These are phyloP conservation scores for Lasius fuliginosus DNA, from an alignment of 2,888 invertebrate genomes.

Conservation along the genomic window DNA sequence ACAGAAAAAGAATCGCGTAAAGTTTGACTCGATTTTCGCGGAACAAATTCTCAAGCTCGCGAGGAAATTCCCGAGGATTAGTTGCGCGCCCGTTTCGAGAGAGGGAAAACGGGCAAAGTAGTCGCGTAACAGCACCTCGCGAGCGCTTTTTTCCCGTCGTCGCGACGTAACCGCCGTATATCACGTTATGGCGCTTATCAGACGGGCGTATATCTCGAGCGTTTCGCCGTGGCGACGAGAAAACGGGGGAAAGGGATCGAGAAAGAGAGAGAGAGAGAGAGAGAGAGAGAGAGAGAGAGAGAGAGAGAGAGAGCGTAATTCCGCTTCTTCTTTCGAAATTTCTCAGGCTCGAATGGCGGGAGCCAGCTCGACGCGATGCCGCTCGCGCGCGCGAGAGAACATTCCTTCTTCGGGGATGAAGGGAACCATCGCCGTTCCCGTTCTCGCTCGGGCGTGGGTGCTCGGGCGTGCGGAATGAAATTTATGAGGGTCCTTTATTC, in stretches of 20 bases:
- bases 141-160: constrained; percentile 53
- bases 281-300: neutral
- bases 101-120: constrained; percentile 14
- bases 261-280: neutral
- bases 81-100: constrained; percentile 15
- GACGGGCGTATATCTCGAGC: constrained; percentile 55
- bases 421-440: constrained; percentile 59
- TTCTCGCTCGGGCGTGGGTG: constrained; percentile 64
- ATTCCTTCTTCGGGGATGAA: constrained; percentile 73
- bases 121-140: constrained; percentile 55
- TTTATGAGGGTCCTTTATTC: constrained; percentile 84
- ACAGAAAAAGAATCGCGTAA: neutral
- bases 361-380: constrained; percentile 48
- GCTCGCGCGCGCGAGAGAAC: constrained; percentile 46
- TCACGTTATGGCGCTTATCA: constrained; percentile 59
- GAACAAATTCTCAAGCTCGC: constrained; percentile 27
- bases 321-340: constrained; percentile 62
- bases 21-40: constrained; percentile 26
- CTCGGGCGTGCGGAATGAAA: constrained; percentile 79
- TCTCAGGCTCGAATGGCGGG: constrained; percentile 57
- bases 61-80: constrained; percentile 38
- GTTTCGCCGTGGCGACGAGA: constrained; percentile 46
- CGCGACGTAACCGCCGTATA: constrained; percentile 51
- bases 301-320: constrained; percentile 30
- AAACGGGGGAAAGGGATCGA: neutral